These are phyloP conservation scores for Hiodon alosoides DNA, from an alignment of 2,113 vertebrate species.

Conservation along the genomic window DNA sequence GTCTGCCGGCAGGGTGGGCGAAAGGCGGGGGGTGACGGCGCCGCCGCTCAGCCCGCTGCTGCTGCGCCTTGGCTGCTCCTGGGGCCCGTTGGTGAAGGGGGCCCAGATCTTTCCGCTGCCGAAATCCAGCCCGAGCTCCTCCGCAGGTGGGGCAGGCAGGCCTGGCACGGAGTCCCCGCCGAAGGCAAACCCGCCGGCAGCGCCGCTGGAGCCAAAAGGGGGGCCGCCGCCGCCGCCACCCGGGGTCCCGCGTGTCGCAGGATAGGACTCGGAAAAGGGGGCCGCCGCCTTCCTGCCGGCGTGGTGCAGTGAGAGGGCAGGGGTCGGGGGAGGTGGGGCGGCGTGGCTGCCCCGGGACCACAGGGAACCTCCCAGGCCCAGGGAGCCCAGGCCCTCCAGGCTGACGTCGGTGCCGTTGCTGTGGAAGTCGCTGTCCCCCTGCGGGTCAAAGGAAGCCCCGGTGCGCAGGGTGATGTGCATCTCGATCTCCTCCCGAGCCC, in stretches of 20 bases:
- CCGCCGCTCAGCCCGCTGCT: constrained; percentile 69
- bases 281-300: constrained; percentile 57
- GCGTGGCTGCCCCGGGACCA: constrained; percentile 74
- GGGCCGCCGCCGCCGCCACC: constrained; percentile 77
- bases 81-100: constrained; percentile 63
- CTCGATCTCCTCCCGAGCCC: constrained; percentile 92
- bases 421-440: constrained; percentile 92
- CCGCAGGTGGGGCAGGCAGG: constrained; percentile 50
- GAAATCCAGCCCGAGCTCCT: constrained; percentile 86
- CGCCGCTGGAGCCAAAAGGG: constrained; percentile 62
- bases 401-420: constrained; percentile 94
- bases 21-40: constrained; percentile 70
- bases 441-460: constrained; percentile 84
- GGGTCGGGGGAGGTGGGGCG: constrained; percentile 11
- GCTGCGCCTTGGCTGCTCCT: constrained; percentile 46
- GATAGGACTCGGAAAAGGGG: constrained; percentile 65
- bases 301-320: constrained; percentile 37
- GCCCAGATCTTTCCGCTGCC: constrained; percentile 80
- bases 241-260: constrained; percentile 51
- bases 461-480: constrained; percentile 95
- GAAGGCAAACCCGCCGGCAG: constrained; percentile 66
- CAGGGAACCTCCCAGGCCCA: constrained; percentile 65
- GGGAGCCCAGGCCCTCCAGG: constrained; percentile 74
- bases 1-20: constrained; percentile 63
- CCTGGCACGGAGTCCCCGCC: constrained; percentile 51